Evolutionary conservation across 1,140 invertebrate species (phyloP).

Genomic region (Drosophila quadrilineata): DNA sequence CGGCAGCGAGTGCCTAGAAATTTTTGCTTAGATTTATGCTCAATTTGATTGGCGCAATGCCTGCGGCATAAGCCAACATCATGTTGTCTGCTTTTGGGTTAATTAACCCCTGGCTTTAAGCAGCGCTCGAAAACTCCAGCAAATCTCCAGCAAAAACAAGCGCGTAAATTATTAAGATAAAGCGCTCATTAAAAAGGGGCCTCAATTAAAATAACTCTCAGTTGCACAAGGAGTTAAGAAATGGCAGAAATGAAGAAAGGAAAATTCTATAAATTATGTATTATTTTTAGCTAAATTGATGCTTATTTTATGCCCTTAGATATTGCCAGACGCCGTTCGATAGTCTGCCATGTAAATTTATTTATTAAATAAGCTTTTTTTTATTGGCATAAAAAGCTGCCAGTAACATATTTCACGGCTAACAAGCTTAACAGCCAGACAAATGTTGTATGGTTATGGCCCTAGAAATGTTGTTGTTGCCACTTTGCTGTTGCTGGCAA

Average conservation of each 20-base stretch:
- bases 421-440: slow-evolving; percentile 50
- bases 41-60: slow-evolving; percentile 67
- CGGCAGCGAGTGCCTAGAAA: slow-evolving; percentile 28
- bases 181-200: slow-evolving; percentile 6
- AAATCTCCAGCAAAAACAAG: slow-evolving; percentile 7
- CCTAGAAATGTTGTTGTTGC: slow-evolving; percentile 18
- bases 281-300: background rate
- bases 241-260: too few species aligned
- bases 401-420: slow-evolving; percentile 56
- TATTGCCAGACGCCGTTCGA: slow-evolving; percentile 10
- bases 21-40: slow-evolving; percentile 70
- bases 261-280: background rate
- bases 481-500: slow-evolving; percentile 14
- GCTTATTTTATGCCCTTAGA: background rate
- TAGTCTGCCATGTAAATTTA: slow-evolving; percentile 31
- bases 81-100: slow-evolving; percentile 37
- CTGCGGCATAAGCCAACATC: slow-evolving; percentile 34
- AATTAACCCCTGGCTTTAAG: slow-evolving; percentile 28
- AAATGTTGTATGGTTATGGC: slow-evolving; percentile 9
- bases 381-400: slow-evolving; percentile 44
- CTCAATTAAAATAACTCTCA: background rate
- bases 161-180: slow-evolving; percentile 17
- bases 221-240: too few species aligned
- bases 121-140: background rate
- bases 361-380: slow-evolving; percentile 53